A percentile compares a stretch with the other conserved stretches of the same genome.
Conservation (phyloP, 2,888 invertebrate species). For the Nipponacmea schrenckii region DNA sequence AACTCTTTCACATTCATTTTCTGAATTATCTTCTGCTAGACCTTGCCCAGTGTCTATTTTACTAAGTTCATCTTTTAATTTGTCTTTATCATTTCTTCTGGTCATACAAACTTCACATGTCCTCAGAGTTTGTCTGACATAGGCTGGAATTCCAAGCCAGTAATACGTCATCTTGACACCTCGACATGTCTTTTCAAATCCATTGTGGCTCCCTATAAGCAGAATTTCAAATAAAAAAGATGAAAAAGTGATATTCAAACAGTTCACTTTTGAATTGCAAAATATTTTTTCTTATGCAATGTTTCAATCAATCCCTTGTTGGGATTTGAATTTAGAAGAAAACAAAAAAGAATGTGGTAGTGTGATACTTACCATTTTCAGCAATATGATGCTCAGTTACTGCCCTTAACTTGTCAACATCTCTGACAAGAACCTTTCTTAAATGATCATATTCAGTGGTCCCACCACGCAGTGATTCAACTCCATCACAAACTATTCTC, state of each 20-base stretch:
- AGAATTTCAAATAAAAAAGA: too few species aligned
- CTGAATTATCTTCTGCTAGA: background rate
- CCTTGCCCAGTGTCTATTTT: background rate
- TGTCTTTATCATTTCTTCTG: background rate
- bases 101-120: background rate
- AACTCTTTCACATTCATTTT: too few species aligned
- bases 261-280: too few species aligned
- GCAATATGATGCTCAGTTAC: background rate
- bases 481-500: background rate
- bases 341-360: too few species aligned
- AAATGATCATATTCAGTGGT: background rate
- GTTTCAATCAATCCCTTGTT: too few species aligned
- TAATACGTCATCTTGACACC: background rate
- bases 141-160: background rate
- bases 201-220: background rate
- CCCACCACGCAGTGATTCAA: background rate
- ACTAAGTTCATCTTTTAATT: background rate
- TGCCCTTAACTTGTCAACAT: background rate
- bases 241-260: too few species aligned
- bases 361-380: background rate
- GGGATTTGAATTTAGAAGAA: too few species aligned
- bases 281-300: too few species aligned
- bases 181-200: background rate
- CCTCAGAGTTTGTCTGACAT: background rate
- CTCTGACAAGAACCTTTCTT: background rate